Conservation (phyloP, 2,113 vertebrate genomes). For the Amblyopsis rosae region DNA sequence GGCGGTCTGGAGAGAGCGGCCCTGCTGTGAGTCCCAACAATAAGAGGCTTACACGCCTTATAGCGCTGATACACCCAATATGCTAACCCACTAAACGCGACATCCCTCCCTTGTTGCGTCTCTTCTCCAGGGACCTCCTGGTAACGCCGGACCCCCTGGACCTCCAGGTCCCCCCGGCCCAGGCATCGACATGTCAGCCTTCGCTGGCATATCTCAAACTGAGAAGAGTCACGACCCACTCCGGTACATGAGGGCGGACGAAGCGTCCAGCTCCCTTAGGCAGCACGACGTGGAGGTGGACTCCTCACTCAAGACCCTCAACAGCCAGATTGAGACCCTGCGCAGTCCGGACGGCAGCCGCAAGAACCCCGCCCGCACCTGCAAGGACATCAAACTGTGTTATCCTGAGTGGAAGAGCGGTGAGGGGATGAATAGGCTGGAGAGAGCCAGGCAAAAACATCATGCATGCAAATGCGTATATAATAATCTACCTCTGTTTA, state of each 20-base stretch:
- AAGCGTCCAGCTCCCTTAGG: constrained; percentile 83
- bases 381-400: constrained; percentile 93
- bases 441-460: not conserved
- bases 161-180: constrained; percentile 95
- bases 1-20: constrained; percentile 91
- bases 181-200: constrained; percentile 97
- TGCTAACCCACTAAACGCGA: not conserved
- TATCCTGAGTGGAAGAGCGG: constrained; percentile 96
- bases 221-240: constrained; percentile 94
- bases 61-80: not conserved
- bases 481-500: too few relatives aligned
- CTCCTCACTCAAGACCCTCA: constrained; percentile 91
- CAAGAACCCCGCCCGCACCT: constrained; percentile 95
- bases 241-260: constrained; percentile 94
- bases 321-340: constrained; percentile 94
- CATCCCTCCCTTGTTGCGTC: not conserved
- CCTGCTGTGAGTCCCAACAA: constrained; percentile 81
- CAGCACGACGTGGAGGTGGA: constrained; percentile 94
- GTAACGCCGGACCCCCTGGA: constrained; percentile 90
- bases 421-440: constrained; percentile 59
- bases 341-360: constrained; percentile 90
- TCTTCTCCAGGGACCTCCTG: constrained; percentile 87
- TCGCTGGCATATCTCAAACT: constrained; percentile 85
- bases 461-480: too few relatives aligned
- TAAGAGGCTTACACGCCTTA: not conserved